These are phyloP conservation scores for Drosophila dives DNA, from an alignment of 2,888 invertebrate species.

Conservation along the genomic window DNA sequence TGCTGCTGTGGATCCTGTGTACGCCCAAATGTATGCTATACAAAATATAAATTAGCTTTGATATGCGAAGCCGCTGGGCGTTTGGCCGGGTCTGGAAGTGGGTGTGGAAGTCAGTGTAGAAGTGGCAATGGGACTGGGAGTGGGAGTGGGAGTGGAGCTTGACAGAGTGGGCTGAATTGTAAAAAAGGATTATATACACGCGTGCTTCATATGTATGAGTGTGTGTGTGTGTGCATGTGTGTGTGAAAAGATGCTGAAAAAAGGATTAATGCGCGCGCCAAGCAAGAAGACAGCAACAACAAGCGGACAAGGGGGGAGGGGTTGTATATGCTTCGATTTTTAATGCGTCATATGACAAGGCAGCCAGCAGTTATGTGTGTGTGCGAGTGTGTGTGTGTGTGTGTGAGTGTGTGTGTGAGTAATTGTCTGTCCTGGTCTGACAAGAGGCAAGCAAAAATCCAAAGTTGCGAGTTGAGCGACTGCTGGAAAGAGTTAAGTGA, in stretches of 20 bases:
- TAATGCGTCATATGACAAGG: conserved; percentile 76
- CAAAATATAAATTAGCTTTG: conserved; percentile 81
- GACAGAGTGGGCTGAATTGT: conserved; percentile 48
- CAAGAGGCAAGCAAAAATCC: conserved; percentile 29
- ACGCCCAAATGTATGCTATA: conserved; percentile 80
- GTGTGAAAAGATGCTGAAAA: conserved; percentile 79
- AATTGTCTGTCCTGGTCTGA: conserved; percentile 55
- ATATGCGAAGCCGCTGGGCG: conserved; percentile 76
- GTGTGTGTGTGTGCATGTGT: conserved; percentile 31
- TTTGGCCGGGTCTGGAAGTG: conserved; percentile 9
- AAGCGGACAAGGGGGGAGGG: background rate
- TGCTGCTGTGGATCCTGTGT: conserved; percentile 38
- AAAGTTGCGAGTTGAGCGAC: conserved; percentile 25
- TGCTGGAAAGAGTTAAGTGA: background rate
- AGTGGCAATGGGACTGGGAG: background rate
- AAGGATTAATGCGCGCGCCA: conserved; percentile 78
- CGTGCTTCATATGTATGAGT: conserved; percentile 42
- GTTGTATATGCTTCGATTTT: conserved; percentile 72
- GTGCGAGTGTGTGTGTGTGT: conserved; percentile 10
- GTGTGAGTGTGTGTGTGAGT: conserved; percentile 37
- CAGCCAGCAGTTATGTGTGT: conserved; percentile 14
- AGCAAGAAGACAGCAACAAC: conserved; percentile 50
- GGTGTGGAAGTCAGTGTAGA: background rate
- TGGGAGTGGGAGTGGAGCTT: conserved; percentile 7
- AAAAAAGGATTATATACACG: conserved; percentile 80